Base-by-base conservation (phyloP, 2,113 vertebrate species). In the Leuciscus idus region DNA sequence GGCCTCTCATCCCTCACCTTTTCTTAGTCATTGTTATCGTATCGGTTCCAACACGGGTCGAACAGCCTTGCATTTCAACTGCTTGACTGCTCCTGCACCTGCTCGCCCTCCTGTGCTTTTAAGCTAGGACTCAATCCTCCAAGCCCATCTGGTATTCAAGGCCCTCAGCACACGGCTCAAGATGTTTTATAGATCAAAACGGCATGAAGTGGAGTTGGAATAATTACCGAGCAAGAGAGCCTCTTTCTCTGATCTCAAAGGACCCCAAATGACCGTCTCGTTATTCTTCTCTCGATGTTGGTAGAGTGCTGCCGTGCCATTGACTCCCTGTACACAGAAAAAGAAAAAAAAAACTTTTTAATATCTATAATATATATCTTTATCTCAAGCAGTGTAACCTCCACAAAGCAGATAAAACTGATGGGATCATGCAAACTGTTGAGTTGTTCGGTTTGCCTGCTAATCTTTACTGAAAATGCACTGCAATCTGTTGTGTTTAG, bases 181-280 rank as follows among this genome's bases (percentile, higher is more conserved):
- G 76, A 84, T 86, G 30, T 87, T 84, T 89, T 62, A 82, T 74
- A 77, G 33, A 89, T 81, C 73, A 84, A 62, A 86, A 19, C 43
- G 52, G 36, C 43, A 68, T 30, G 75, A 66, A 77, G 43, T 68
- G 23, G 86, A 52, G 73, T 43, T 75, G 64, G 23, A 74, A 85
- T 84, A 94, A 84, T 96, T 96, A 97, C 97, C 97, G 87, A 97
- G 96, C 89, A 97, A 92, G 23, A 97, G 93, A 66, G 97, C 97
- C 90, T 97, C 97, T 88, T 96, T 97, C 86, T 97, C 97, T 78
- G 96, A 97, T 90, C 94, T 96, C 84, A 97, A 91, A 83, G 95
- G 87, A 78, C 88, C 94, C 0, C 93, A 94, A 79, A 91, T 95
- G 90, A 93, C 86, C 83, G 93, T 93, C 64, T 97, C 96, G 11